A percentile compares a stretch with the other conserved stretches of the same genome.
Conservation (phyloP, 2,797 vertebrate genomes). For the Kryptopterus vitreolus region DNA sequence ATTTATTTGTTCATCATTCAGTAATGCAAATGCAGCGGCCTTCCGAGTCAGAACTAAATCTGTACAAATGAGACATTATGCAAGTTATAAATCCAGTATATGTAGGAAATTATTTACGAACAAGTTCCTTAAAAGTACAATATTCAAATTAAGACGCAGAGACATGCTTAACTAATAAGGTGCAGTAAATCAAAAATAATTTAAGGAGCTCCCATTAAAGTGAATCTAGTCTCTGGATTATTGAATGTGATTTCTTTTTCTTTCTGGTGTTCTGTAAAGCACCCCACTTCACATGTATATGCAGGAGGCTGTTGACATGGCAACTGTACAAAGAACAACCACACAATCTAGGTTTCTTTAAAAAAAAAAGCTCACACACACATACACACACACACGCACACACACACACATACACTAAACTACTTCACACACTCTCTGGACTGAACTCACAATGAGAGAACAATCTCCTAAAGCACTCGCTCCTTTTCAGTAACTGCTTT, state of each 20-base stretch:
- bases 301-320: slow-evolving; percentile 50
- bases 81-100: background rate
- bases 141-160: background rate
- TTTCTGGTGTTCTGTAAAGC: slow-evolving; percentile 34
- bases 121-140: background rate
- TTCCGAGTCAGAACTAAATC: background rate
- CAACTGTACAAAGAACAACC: slow-evolving; percentile 38
- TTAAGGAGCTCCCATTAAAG: background rate
- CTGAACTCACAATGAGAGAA: background rate
- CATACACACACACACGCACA: background rate
- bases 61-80: background rate
- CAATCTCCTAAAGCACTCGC: background rate
- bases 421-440: background rate
- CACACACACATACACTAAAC: background rate
- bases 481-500: background rate
- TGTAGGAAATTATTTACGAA: background rate
- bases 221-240: slow-evolving; percentile 16
- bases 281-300: slow-evolving; percentile 41
- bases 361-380: slow-evolving; percentile 8
- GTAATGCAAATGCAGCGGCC: background rate
- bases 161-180: background rate
- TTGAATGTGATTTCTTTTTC: slow-evolving; percentile 15
- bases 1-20: background rate
- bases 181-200: background rate
- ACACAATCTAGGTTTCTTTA: slow-evolving; percentile 29